Percentiles rank a stretch among this genome's conserved stretches.
These are phyloP conservation scores for Aulostomus chinensis DNA, from an alignment of 2,797 vertebrate species.

Conservation along the genomic window DNA sequence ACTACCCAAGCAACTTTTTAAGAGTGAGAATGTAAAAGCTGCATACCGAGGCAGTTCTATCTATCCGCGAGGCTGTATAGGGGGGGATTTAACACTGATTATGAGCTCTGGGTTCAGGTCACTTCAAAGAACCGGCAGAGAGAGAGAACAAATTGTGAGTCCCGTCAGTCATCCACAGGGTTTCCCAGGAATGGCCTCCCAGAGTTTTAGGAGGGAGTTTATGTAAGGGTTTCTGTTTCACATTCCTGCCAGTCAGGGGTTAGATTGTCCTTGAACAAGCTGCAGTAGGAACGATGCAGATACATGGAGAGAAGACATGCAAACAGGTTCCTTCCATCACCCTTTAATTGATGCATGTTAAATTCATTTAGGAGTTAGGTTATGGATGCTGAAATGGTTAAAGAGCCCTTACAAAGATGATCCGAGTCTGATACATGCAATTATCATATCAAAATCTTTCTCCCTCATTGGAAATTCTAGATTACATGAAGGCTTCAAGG, in stretches of 20 bases:
- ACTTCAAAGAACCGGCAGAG: slow-evolving; percentile 49
- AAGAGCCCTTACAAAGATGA: too few species aligned
- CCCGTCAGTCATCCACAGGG: slow-evolving; percentile 46
- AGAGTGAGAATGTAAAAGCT: slow-evolving; percentile 28
- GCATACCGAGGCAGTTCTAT: slow-evolving; percentile 31
- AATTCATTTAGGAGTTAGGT: neutral
- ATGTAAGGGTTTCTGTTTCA: slow-evolving; percentile 63
- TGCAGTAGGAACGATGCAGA: slow-evolving; percentile 30
- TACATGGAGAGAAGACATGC: slow-evolving; percentile 15
- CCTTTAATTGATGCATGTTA: neutral
- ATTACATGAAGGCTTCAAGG: too few species aligned
- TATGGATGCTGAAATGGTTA: neutral
- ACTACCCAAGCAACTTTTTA: slow-evolving; percentile 3
- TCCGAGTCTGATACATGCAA: too few species aligned
- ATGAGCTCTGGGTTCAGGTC: slow-evolving; percentile 47
- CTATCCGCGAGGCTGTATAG: slow-evolving; percentile 22
- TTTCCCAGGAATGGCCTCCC: slow-evolving; percentile 54
- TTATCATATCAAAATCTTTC: too few species aligned
- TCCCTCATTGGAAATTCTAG: too few species aligned
- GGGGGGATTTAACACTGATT: slow-evolving; percentile 62
- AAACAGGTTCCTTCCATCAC: neutral
- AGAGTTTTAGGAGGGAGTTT: slow-evolving; percentile 57
- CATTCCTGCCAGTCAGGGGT: slow-evolving; percentile 60
- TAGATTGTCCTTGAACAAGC: slow-evolving; percentile 38
- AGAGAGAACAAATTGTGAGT: slow-evolving; percentile 54